Evolutionary conservation across 2,888 invertebrate genomes (phyloP).

Genomic region (Homarus gammarus): DNA sequence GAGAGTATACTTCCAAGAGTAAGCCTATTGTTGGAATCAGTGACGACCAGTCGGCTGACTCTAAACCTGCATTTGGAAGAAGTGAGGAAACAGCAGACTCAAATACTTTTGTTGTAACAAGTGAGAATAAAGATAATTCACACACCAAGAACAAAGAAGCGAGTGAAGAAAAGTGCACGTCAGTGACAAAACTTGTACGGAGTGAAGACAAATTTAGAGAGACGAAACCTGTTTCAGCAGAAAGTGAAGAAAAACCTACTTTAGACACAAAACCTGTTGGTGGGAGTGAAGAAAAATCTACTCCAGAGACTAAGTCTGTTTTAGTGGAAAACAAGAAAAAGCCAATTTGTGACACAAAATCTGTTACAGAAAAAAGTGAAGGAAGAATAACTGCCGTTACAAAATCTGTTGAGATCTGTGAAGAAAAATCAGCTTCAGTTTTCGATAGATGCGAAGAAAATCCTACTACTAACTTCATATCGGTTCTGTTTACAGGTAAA

Average conservation of each 20-base stretch:
- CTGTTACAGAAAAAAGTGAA: background rate
- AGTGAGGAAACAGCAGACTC: background rate
- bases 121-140: background rate
- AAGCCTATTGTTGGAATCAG: background rate
- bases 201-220: background rate
- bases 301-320: background rate
- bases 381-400: background rate
- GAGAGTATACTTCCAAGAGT: background rate
- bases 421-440: background rate
- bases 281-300: background rate
- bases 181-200: background rate
- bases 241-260: background rate
- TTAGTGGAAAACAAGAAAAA: background rate
- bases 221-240: background rate
- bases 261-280: background rate
- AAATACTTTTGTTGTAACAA: background rate
- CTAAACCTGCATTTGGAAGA: no score
- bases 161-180: background rate
- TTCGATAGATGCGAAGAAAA: no score
- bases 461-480: no score
- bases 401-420: background rate
- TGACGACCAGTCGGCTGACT: no score
- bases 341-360: background rate
- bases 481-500: background rate
- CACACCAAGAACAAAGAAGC: background rate